Evolutionary conservation across 2,888 invertebrate species (phyloP).

Genomic region (Stenchaetothrips biformis): DNA sequence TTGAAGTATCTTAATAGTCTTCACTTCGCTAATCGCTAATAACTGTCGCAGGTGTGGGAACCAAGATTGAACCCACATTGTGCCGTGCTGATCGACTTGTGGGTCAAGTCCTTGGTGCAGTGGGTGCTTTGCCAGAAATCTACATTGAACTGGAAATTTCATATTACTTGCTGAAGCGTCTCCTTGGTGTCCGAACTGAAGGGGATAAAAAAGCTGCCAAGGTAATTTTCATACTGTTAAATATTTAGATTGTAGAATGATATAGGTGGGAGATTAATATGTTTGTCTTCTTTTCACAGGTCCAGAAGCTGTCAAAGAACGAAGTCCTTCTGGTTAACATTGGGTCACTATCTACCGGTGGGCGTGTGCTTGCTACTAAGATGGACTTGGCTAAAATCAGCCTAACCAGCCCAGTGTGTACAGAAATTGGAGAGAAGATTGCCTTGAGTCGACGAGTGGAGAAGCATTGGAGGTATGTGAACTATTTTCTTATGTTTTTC

Average conservation of each 20-base stretch:
- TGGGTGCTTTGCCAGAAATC: conserved; percentile 93
- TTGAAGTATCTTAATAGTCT: background rate
- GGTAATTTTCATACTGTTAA: conserved; percentile 48
- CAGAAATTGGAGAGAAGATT: conserved; percentile 97
- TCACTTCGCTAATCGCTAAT: background rate
- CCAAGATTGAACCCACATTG: conserved; percentile 97
- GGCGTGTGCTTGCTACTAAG: conserved; percentile 88
- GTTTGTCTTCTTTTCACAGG: conserved; percentile 47
- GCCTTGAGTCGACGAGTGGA: conserved; percentile 98
- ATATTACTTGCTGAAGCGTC: conserved; percentile 90
- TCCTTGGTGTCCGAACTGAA: conserved; percentile 96
- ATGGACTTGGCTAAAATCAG: conserved; percentile 97
- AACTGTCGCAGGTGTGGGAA: conserved; percentile 71
- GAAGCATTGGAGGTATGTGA: conserved; percentile 92
- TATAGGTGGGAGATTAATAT: background rate
- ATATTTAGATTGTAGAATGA: conserved; percentile 5
- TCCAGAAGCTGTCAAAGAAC: conserved; percentile 57
- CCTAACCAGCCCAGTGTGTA: conserved; percentile 96
- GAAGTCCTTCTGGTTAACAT: conserved; percentile 92
- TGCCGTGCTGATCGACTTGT: conserved; percentile 98
- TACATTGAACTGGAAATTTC: conserved; percentile 97
- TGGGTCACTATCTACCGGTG: conserved; percentile 97
- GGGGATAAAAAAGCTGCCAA: conserved; percentile 99
- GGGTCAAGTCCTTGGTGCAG: conserved; percentile 93
- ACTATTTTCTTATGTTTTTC: conserved; percentile 28